These are phyloP conservation scores for Tachina lurida DNA, from an alignment of 2,888 invertebrate species.

Conservation along the genomic window DNA sequence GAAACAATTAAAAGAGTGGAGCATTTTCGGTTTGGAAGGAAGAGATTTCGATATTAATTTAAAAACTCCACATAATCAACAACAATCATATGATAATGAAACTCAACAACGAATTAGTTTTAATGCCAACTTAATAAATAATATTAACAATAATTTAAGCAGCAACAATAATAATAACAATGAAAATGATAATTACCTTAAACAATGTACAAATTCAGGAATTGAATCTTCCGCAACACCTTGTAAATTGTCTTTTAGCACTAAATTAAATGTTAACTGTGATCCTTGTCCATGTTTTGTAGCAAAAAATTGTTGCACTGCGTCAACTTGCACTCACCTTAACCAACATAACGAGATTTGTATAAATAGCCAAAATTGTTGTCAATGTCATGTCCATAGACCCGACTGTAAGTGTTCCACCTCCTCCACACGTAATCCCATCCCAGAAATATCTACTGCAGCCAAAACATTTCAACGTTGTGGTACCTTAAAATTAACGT, in stretches of 20 bases:
- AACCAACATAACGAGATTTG: slow-evolving; percentile 27
- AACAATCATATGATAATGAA: slow-evolving; percentile 60
- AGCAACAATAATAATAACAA: slow-evolving; percentile 46
- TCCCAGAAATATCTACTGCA: slow-evolving; percentile 1
- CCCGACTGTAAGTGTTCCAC: slow-evolving; percentile 45
- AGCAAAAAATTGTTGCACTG: slow-evolving; percentile 51
- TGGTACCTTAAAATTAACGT: slow-evolving; percentile 70
- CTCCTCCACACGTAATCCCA: slow-evolving; percentile 27
- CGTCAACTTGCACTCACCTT: slow-evolving; percentile 40
- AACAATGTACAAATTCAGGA: slow-evolving; percentile 56
- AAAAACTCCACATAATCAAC: slow-evolving; percentile 26
- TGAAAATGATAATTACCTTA: slow-evolving; percentile 49
- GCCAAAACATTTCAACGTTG: slow-evolving; percentile 74
- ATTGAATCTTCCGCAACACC: slow-evolving; percentile 58
- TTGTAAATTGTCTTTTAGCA: slow-evolving; percentile 72
- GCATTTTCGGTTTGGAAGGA: slow-evolving; percentile 80
- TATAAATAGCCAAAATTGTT: slow-evolving; percentile 47
- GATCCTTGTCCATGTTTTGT: slow-evolving; percentile 77
- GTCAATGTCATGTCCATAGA: slow-evolving; percentile 40
- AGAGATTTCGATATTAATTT: slow-evolving; percentile 77
- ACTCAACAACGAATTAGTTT: slow-evolving; percentile 73
- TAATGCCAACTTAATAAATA: slow-evolving; percentile 56
- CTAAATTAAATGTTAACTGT: slow-evolving; percentile 74
- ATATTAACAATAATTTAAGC: slow-evolving; percentile 58
- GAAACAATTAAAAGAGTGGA: slow-evolving; percentile 82